These are phyloP conservation scores for Neosilurus mollespiculum DNA, from an alignment of 2,797 vertebrate species.

Conservation along the genomic window DNA sequence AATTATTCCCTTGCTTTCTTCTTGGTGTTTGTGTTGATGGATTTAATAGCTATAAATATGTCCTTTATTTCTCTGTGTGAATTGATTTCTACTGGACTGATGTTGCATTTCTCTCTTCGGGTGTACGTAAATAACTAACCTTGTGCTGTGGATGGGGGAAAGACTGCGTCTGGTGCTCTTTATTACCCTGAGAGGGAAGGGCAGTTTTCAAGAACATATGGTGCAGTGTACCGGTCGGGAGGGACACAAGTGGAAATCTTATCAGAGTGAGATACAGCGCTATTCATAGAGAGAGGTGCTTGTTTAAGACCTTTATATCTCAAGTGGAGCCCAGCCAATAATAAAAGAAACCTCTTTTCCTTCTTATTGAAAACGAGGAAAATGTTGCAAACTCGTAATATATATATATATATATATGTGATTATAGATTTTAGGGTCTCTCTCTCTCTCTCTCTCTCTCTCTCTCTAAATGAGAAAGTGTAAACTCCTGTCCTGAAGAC, in stretches of 20 bases:
- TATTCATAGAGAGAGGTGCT: constrained; percentile 1
- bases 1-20: background rate
- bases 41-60: constrained; percentile 24
- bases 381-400: background rate
- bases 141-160: constrained; percentile 9
- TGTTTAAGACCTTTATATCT: background rate
- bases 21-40: background rate
- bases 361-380: no score
- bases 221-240: constrained; percentile 9
- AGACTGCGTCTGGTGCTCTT: background rate
- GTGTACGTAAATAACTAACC: constrained; percentile 32
- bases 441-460: background rate
- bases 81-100: constrained; percentile 14
- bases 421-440: no score
- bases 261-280: constrained; percentile 1
- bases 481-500: background rate
- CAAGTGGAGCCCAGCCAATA: background rate
- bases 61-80: background rate
- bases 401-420: background rate
- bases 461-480: background rate
- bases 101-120: constrained; percentile 2
- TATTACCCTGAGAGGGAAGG: constrained; percentile 16
- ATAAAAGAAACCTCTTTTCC: background rate
- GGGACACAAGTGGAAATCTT: constrained; percentile 13
- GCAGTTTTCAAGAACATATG: constrained; percentile 28